These are phyloP conservation scores for Idaea aversata DNA, from an alignment of 2,888 invertebrate genomes.

Conservation along the genomic window DNA sequence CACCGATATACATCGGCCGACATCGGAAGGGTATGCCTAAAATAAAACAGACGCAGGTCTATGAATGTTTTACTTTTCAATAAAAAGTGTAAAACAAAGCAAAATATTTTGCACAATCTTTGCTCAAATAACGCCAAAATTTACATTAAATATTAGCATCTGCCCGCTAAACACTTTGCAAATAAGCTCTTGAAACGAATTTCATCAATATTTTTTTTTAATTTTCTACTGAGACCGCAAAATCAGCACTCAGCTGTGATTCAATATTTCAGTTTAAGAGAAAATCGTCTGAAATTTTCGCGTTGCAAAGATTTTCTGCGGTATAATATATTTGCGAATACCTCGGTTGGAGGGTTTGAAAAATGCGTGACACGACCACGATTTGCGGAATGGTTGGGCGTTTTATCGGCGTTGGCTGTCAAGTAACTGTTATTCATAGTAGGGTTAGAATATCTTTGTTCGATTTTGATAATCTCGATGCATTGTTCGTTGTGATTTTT, in stretches of 20 bases:
- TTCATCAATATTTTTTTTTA: background rate
- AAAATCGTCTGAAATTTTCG: slow-evolving; percentile 9
- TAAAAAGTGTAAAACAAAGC: background rate
- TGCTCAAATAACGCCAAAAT: background rate
- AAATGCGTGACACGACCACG: slow-evolving; percentile 30
- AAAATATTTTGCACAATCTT: background rate
- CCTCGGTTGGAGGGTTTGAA: slow-evolving; percentile 31
- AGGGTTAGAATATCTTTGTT: background rate
- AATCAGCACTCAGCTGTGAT: background rate
- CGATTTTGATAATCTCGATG: slow-evolving; percentile 2
- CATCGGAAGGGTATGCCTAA: slow-evolving; percentile 30
- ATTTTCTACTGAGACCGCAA: background rate
- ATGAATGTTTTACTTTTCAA: slow-evolving; percentile 5
- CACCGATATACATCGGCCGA: slow-evolving; percentile 36
- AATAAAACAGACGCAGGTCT: slow-evolving; percentile 20
- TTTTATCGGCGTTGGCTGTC: slow-evolving; percentile 34
- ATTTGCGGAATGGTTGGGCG: slow-evolving; percentile 30
- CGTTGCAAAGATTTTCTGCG: slow-evolving; percentile 15
- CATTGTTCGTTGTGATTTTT: background rate
- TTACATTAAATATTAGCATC: background rate
- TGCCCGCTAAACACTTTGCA: background rate
- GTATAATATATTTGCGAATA: slow-evolving; percentile 33
- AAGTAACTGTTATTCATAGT: slow-evolving; percentile 30
- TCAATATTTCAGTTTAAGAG: slow-evolving; percentile 3
- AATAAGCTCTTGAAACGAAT: background rate